Conservation (phyloP, 92 coral and sea anemone genomes). For the Micromussa lordhowensis region DNA sequence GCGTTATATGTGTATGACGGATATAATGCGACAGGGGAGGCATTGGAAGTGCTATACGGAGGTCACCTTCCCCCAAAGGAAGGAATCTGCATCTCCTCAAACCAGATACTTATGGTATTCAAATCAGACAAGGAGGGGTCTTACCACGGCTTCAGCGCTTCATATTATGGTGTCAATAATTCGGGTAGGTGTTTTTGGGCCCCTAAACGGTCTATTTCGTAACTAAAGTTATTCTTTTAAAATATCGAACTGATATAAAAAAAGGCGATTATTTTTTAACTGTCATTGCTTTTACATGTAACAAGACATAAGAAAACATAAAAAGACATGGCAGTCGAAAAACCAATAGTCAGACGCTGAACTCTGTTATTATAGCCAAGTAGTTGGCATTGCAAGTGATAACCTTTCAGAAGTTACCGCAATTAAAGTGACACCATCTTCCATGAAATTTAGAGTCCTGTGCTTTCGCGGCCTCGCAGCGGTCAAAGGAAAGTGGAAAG, state of each 20-base stretch:
- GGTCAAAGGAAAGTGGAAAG: neutral
- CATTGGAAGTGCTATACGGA: slow-evolving; percentile 57
- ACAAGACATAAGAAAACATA: too few relatives aligned
- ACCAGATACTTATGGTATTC: slow-evolving; percentile 50
- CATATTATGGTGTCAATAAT: neutral
- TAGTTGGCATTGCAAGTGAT: too few relatives aligned
- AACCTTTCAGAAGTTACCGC: too few relatives aligned
- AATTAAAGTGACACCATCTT: neutral
- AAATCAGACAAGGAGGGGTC: slow-evolving; percentile 26
- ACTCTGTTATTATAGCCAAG: too few relatives aligned
- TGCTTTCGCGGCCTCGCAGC: neutral
- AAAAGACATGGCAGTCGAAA: too few relatives aligned
- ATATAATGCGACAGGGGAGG: slow-evolving; percentile 26
- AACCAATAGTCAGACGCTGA: too few relatives aligned
- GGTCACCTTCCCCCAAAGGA: slow-evolving; percentile 38
- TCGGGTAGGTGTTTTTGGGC: neutral
- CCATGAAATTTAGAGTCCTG: neutral
- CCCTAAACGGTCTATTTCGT: too few relatives aligned
- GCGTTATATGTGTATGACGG: slow-evolving; percentile 56
- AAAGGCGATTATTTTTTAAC: too few relatives aligned
- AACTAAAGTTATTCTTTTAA: too few relatives aligned
- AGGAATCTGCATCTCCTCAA: slow-evolving; percentile 50
- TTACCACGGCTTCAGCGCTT: slow-evolving; percentile 47
- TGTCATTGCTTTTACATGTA: too few relatives aligned
- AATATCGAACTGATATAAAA: too few relatives aligned